Base-by-base conservation (phyloP, 2,888 invertebrate species). In the Zele albiditarsus region DNA sequence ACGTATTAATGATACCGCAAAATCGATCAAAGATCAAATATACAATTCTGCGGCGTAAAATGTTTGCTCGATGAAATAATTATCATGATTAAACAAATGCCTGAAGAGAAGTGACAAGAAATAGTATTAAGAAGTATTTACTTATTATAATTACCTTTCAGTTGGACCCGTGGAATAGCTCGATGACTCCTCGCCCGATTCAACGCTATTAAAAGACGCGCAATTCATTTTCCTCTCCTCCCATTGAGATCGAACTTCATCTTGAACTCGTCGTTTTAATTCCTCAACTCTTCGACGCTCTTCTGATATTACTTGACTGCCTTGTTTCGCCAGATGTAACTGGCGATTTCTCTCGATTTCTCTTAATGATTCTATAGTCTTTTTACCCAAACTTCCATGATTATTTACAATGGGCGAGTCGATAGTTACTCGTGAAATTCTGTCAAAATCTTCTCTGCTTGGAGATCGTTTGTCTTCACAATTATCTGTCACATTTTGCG, bases 301-400 rank as follows among this genome's bases (percentile, higher is more conserved):
- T 86, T 97, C 95, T 86, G 97, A 97, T 84, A 97, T 97, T 78
- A 97, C 95, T 91, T 95, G 95, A 82, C 95, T 95, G 96, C 97
- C 97, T 94, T 97, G 96, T 89, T 97, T 96, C 79, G 95, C 96
- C 85, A 97, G 91, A 91, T 97, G 94, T 82, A 95, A 91, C 85
- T 96, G 93, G 73, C 97, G 91, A 89, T 96, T 97, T 83, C 95
- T 93, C 89, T 97, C 97, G 77, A 97, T 96, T 90, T 97, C 97
- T 90, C 94, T 94, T 76, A 97, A 91, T 81, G 97, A 97, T 82
- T 96, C 96, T 81, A 96, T 92, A 0, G 96, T 95, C 85, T 95
- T 93, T 77, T 94, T 93, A 23, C 95, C 94, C 60, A 94, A 89
- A 3, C 94, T 93, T 72, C 92, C 93, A 4, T 93, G 92, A 74